Evolutionary conservation across 2,797 vertebrate species (phyloP).

Genomic region (Enteromius viviparus): DNA sequence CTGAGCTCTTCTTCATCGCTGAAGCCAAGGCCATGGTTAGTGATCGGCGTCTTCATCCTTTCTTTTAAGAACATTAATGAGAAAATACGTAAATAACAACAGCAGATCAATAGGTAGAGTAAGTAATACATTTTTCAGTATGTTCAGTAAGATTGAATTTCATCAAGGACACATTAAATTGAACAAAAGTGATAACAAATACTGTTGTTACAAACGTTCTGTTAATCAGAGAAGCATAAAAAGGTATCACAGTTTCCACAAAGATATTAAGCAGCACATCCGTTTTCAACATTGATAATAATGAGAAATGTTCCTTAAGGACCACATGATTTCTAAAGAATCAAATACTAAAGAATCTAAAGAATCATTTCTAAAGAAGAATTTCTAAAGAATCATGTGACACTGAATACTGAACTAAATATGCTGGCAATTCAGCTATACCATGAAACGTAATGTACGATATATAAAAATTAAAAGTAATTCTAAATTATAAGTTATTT

Average conservation of each 20-base stretch:
- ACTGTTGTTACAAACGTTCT: neutral
- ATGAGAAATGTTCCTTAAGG: neutral
- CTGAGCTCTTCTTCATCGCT: conserved; percentile 94
- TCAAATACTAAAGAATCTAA: no score
- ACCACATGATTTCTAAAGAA: neutral
- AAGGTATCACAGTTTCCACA: rapidly evolving
- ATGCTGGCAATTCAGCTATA: neutral
- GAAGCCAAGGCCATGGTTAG: conserved; percentile 91
- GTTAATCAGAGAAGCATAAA: neutral
- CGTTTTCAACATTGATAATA: neutral
- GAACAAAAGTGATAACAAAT: neutral
- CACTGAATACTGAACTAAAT: neutral
- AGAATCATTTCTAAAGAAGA: no score
- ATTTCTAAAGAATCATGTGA: neutral
- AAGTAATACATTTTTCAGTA: neutral
- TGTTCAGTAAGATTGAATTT: neutral
- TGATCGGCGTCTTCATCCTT: conserved; percentile 1
- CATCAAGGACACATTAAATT: neutral
- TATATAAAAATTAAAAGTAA: neutral
- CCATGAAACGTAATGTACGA: no score
- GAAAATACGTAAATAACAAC: neutral
- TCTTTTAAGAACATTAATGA: neutral
- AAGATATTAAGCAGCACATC: neutral
- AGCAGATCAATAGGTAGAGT: neutral
- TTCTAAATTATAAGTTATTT: neutral